A percentile compares a stretch with the other conserved stretches of the same genome.
Conservation (phyloP, 92 coral and sea anemone genomes). For the Parazoanthus atlanticus region DNA sequence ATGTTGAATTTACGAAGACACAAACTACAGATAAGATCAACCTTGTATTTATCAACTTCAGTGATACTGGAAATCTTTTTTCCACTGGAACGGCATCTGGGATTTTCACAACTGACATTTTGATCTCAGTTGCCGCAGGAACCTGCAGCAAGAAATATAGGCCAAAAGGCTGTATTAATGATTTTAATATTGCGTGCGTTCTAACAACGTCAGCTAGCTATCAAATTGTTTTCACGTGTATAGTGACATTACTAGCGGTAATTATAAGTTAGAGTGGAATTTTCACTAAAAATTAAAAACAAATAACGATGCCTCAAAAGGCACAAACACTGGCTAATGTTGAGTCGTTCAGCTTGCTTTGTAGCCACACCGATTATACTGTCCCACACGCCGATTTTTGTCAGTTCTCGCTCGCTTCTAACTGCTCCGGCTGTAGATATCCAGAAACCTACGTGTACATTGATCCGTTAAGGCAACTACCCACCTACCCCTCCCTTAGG, state of each 20-base stretch:
- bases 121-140: constrained; percentile 80
- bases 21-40: constrained; percentile 24
- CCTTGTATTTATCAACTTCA: constrained; percentile 87
- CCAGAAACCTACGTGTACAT: too few relatives aligned
- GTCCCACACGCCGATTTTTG: too few relatives aligned
- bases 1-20: not conserved
- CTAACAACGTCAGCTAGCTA: not conserved
- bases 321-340: too few relatives aligned
- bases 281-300: too few relatives aligned
- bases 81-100: constrained; percentile 99
- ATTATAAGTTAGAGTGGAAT: too few relatives aligned
- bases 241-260: not conserved
- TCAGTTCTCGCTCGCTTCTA: too few relatives aligned
- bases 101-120: constrained; percentile 70
- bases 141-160: constrained; percentile 50
- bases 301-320: too few relatives aligned
- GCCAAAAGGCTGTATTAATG: not conserved
- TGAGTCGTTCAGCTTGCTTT: too few relatives aligned
- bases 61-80: constrained; percentile 77
- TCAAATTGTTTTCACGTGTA: not conserved
- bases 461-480: too few relatives aligned
- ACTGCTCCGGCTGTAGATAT: too few relatives aligned
- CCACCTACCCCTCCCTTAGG: too few relatives aligned
- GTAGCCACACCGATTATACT: too few relatives aligned
- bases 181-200: not conserved